phyloP scores from a whole-genome alignment of 2,888 invertebrate genomes.

The Diarsia rubi region DNA sequence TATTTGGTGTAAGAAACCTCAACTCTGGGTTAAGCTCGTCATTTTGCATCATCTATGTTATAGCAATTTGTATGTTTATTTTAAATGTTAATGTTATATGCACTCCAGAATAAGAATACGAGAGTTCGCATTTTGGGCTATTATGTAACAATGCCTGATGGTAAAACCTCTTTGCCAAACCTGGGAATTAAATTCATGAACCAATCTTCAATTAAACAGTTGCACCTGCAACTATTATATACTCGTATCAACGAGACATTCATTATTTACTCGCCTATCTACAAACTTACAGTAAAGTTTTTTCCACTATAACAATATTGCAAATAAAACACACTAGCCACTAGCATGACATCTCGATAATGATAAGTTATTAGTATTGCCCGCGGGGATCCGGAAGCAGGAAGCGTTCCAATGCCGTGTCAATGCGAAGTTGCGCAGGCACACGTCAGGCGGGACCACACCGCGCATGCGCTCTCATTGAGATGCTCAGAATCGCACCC shows the following conservation, averaged over 20 bases:
- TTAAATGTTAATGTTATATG: not conserved
- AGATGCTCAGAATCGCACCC: constrained; percentile 72
- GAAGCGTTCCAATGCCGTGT: constrained; percentile 82
- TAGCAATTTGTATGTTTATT: not conserved
- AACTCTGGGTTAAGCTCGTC: not conserved
- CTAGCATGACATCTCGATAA: constrained; percentile 65
- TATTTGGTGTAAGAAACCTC: not conserved
- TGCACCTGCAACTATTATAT: not conserved
- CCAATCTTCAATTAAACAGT: not conserved
- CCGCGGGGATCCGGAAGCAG: constrained; percentile 85
- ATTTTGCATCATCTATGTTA: not conserved
- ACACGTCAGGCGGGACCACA: constrained; percentile 70
- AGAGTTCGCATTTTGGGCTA: not conserved
- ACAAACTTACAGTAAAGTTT: not conserved
- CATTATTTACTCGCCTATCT: not conserved
- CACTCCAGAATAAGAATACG: not conserved
- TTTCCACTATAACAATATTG: constrained; percentile 26
- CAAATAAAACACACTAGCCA: constrained; percentile 31
- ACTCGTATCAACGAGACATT: too few species aligned
- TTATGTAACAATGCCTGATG: not conserved
- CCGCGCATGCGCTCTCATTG: constrained; percentile 69
- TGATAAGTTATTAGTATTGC: constrained; percentile 82
- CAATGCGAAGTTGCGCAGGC: constrained; percentile 73
- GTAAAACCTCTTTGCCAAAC: not conserved
- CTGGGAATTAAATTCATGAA: not conserved